A percentile compares a stretch with the other conserved stretches of the same genome.
Conservation (phyloP, 2,113 vertebrate species). For the Smithornis capensis region DNA sequence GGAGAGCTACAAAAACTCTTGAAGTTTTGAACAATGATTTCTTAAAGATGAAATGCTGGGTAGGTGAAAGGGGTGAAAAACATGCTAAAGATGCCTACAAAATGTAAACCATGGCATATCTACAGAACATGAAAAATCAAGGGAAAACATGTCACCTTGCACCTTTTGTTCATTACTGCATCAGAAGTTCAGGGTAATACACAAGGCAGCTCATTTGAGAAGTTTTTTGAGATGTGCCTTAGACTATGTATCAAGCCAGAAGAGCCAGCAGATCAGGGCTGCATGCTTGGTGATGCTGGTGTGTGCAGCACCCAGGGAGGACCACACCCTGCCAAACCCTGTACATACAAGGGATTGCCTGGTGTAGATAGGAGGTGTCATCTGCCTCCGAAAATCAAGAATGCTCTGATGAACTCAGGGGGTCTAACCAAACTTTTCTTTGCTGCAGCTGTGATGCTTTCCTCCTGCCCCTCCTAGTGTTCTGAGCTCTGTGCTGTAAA, state of each 20-base stretch:
- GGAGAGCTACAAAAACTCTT: neutral
- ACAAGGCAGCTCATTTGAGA: neutral
- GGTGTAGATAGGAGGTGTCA: neutral
- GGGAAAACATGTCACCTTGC: neutral
- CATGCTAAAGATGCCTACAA: neutral
- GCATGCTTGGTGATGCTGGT: neutral
- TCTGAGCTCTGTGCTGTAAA: constrained; percentile 42
- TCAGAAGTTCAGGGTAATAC: neutral
- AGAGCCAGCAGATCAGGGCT: neutral
- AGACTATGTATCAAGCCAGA: neutral
- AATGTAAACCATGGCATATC: neutral
- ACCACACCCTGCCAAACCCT: neutral
- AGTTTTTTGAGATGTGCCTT: neutral
- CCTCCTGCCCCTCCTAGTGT: constrained; percentile 6
- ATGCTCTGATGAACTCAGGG: constrained; percentile 41
- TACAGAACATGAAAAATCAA: neutral
- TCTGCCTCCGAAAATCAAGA: constrained; percentile 5
- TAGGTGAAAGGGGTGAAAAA: neutral
- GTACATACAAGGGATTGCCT: rapidly evolving
- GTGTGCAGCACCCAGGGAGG: rapidly evolving
- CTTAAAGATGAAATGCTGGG: neutral
- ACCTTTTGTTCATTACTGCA: neutral
- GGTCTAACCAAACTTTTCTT: constrained; percentile 39
- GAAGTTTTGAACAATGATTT: neutral
- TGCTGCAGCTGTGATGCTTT: constrained; percentile 51